Conservation (phyloP, 2,797 vertebrate species). For the Etheostoma perlongum region DNA sequence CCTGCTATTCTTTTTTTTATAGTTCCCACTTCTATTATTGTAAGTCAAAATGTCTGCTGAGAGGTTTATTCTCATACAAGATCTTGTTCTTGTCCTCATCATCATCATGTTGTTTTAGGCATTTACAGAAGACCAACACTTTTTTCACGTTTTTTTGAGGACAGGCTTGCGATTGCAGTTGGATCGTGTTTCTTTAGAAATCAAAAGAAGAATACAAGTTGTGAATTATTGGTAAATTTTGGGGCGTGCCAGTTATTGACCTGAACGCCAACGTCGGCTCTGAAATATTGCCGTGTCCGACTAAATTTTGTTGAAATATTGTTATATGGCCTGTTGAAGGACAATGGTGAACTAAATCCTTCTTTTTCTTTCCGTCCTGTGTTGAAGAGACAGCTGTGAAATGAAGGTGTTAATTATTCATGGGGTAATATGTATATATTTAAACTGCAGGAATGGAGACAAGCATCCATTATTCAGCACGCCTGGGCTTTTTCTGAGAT, state of each 20-base stretch:
- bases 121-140: neutral
- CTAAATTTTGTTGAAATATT: slow-evolving; percentile 2
- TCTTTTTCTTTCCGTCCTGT: neutral
- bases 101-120: too few relatives aligned
- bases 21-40: too few relatives aligned
- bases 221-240: neutral
- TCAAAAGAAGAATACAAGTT: too few relatives aligned
- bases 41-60: too few relatives aligned
- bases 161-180: neutral
- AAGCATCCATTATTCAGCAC: slow-evolving; percentile 71
- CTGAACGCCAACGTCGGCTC: neutral
- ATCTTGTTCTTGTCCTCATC: too few relatives aligned
- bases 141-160: neutral
- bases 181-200: neutral
- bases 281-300: neutral
- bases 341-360: neutral
- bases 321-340: neutral
- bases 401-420: slow-evolving; percentile 71
- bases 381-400: slow-evolving; percentile 56
- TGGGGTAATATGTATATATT: slow-evolving; percentile 73
- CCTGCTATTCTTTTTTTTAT: too few relatives aligned
- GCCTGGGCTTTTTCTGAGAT: slow-evolving; percentile 48
- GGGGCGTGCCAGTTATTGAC: neutral
- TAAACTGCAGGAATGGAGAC: slow-evolving; percentile 67
- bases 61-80: too few relatives aligned